Base-by-base conservation (phyloP, 2,797 vertebrate species). In the Tadarida brasiliensis region DNA sequence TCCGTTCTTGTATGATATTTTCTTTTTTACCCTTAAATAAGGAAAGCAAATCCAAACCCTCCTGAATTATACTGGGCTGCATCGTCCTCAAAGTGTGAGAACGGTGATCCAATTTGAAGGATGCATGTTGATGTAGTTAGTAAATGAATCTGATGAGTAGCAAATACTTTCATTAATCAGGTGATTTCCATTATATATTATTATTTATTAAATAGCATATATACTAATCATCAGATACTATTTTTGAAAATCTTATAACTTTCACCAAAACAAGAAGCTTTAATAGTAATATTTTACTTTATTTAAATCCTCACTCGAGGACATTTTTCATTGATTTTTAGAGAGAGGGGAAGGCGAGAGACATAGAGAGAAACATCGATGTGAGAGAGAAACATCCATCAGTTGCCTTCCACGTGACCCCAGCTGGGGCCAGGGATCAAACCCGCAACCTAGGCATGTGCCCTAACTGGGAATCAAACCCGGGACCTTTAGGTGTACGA, bases 71-170 rank as follows among this genome's bases (percentile, higher is more conserved):
- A 30, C 39, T 5, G 3, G 3, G 5, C 20, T 33, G 1, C n/a
- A 0, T 30, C 20, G 24, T 57, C 30, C 12, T 22, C 44, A 19
- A 35, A 61, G 20, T 4, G 0, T 59, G 24, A 84, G 67, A 35
- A 33, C 20, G 19, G 0, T 10, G n/a, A 44, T 47, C 17, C 39
- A n/a, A 0, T 68, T 0, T 65, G 88, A 57, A 70, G 1, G 1
- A 8, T 24, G 30, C 15, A 17, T 5, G 9, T 14, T 20, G 28
- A n/a, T 9, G 7, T 28, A 6, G 68, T 28, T 11, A 11, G 47
- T 8, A 11, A 57, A 16, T 39, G 26, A 7, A 19, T 51, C 86
- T 77, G 11, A 30, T 1, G 20, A n/a, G 20, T 5, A 30, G n/a
- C 11, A 20, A 51, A 28, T 20, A n/a, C 14, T 54, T 65, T 20